These are phyloP conservation scores for Acanthurus lineatus DNA, from an alignment of 2,797 vertebrate species.

Conservation along the genomic window DNA sequence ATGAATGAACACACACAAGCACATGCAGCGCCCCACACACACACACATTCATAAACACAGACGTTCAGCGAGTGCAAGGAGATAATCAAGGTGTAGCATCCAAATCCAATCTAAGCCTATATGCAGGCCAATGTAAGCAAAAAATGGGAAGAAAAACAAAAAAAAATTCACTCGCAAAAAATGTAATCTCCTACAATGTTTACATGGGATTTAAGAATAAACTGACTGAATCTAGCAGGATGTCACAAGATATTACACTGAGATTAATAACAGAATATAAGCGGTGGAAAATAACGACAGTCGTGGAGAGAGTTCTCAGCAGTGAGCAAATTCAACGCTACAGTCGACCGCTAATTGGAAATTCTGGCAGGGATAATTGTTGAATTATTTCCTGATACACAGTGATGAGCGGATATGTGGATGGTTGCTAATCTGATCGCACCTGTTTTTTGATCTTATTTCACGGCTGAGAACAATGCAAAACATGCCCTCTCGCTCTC, in stretches of 20 bases:
- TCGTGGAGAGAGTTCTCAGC: conserved; percentile 26
- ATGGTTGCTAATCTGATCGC: conserved; percentile 49
- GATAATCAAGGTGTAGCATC: conserved; percentile 52
- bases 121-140: conserved; percentile 47
- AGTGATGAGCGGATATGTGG: conserved; percentile 45
- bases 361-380: conserved; percentile 39
- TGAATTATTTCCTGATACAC: conserved; percentile 46
- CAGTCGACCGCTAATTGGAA: conserved; percentile 37
- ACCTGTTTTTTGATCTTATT: conserved; percentile 51
- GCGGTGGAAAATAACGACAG: conserved; percentile 11
- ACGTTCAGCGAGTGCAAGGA: conserved; percentile 26
- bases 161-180: conserved; percentile 11
- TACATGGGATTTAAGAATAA: conserved; percentile 17
- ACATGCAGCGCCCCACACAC: conserved; percentile 8
- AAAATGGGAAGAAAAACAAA: conserved; percentile 10
- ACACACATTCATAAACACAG: conserved; percentile 20
- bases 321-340: conserved; percentile 16
- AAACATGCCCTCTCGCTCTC: neutral
- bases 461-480: conserved; percentile 39
- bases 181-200: conserved; percentile 24
- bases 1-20: conserved; percentile 64
- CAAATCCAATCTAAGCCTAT: conserved; percentile 56
- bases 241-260: conserved; percentile 16
- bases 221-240: conserved; percentile 19
- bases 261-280: conserved; percentile 21